Base-by-base conservation (phyloP, 2,888 invertebrate genomes). In the Antitype chi region DNA sequence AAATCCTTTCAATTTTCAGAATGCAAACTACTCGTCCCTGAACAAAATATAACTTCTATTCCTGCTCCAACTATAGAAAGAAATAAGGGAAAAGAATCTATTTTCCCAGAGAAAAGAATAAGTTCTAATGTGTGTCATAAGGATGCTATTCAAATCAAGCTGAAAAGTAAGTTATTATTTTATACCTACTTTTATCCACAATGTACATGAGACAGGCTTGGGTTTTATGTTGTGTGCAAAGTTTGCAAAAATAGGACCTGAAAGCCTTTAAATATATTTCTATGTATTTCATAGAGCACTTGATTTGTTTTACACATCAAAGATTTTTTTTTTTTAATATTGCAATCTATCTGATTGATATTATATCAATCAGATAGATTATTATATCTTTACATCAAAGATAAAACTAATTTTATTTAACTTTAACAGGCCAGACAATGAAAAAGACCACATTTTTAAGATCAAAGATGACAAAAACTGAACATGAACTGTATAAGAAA, bases 161-260 rank as follows among this genome's bases (percentile, higher is more conserved):
- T 25, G 64, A 64, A 25, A 64, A 47, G 64, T 64, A 47, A 64
- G 64, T 9, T 47, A 63, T n/a, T 38, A 63, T 38, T 63, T 63
- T 23, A 38, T 38, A 62, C 62, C 23, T 38, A 38, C 23, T 32
- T 60, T 32, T 38, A 23, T 38, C 38, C 38, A 38, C 11, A 11
- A 43, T 43, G 43, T 43, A 43, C 43, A 43, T 43, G 11, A 43
- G 43, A 9, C 9, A 11, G 38, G 38, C 38, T 5, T 9, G 43
- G 43, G 43, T 43, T 43, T 43, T 9, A 43, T 43, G 43, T 43
- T 43, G 43, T 11, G 11, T 43, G 43, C 9, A 43, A 43, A 23
- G 64, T 64, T 17, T 3, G 5, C 17, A 7, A 47, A 66, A 66
- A 28, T 47, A 49, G 17, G 25, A 64, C 25, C 5, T 17, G 64